A percentile compares a stretch with the other conserved stretches of the same genome.
Conservation (phyloP, 2,113 vertebrate genomes). For the Semicossyphus pulcher region DNA sequence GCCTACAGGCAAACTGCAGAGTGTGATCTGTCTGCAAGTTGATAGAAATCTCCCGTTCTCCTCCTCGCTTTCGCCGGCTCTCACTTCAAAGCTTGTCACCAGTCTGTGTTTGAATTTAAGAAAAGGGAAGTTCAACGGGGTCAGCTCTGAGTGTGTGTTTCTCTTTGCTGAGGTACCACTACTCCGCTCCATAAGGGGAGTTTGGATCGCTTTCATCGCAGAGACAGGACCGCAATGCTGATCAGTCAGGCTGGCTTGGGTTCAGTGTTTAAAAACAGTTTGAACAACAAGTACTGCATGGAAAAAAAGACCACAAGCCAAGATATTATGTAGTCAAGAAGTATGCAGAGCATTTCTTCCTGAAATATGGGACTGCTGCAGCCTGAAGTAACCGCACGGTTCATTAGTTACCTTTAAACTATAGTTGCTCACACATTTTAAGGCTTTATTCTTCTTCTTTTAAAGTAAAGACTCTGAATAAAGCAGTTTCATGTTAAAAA, state of each 20-base stretch:
- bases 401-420: too few species aligned
- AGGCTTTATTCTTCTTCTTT: too few species aligned
- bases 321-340: not conserved
- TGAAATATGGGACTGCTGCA: too few species aligned
- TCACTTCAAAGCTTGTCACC: slow-evolving; percentile 46
- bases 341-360: too few species aligned
- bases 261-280: too few species aligned
- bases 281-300: not conserved
- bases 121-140: slow-evolving; percentile 11
- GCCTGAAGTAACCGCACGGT: too few species aligned
- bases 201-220: not conserved
- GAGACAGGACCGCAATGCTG: not conserved
- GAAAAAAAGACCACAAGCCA: not conserved
- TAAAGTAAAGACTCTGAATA: too few species aligned
- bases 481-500: too few species aligned
- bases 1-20: slow-evolving; percentile 68
- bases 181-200: not conserved
- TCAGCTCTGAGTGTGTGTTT: not conserved
- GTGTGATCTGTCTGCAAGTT: slow-evolving; percentile 64
- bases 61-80: slow-evolving; percentile 24
- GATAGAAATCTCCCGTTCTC: slow-evolving; percentile 50
- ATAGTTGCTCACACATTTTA: too few species aligned
- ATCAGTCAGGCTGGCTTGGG: not conserved
- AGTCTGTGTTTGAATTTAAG: slow-evolving; percentile 25
- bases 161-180: slow-evolving; percentile 1